Evolutionary conservation across 2,797 vertebrate species (phyloP).

Genomic region (Echeneis naucrates): DNA sequence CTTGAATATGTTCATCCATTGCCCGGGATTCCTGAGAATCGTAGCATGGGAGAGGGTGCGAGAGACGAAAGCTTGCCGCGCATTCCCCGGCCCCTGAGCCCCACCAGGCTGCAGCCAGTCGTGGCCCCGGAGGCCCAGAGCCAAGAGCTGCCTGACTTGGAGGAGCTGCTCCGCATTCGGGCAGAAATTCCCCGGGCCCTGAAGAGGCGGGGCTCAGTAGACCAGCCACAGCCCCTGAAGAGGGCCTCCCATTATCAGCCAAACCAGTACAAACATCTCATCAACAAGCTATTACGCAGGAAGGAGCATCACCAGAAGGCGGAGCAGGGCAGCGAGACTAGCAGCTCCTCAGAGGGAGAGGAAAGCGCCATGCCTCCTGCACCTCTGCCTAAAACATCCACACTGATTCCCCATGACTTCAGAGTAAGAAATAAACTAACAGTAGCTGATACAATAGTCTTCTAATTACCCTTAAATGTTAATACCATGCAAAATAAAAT

Average conservation of each 20-base stretch:
- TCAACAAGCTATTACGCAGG: slow-evolving; percentile 87
- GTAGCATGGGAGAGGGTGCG: neutral
- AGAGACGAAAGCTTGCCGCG: neutral
- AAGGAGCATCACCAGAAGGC: slow-evolving; percentile 50
- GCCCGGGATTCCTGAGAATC: slow-evolving; percentile 30
- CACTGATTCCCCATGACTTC: slow-evolving; percentile 39
- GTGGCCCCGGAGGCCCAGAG: slow-evolving; percentile 86
- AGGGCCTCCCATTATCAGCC: slow-evolving; percentile 79
- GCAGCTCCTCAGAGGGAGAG: slow-evolving; percentile 82
- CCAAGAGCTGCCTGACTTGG: slow-evolving; percentile 78
- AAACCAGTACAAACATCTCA: slow-evolving; percentile 90
- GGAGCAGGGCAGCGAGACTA: slow-evolving; percentile 64
- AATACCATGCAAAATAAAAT: too few relatives aligned
- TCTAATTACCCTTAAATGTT: too few relatives aligned
- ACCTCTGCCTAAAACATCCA: slow-evolving; percentile 10
- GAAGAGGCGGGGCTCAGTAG: slow-evolving; percentile 89
- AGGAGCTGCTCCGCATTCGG: slow-evolving; percentile 86
- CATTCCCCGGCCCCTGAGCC: slow-evolving; percentile 89
- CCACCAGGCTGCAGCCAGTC: slow-evolving; percentile 90
- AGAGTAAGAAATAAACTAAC: slow-evolving; percentile 49
- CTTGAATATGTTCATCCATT: slow-evolving; percentile 52
- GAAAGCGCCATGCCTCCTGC: slow-evolving; percentile 48
- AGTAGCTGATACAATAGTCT: neutral
- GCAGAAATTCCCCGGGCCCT: slow-evolving; percentile 91
- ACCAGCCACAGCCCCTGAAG: slow-evolving; percentile 73